These are phyloP conservation scores for Sardinella longiceps DNA, from an alignment of 2,797 vertebrate species.

Conservation along the genomic window DNA sequence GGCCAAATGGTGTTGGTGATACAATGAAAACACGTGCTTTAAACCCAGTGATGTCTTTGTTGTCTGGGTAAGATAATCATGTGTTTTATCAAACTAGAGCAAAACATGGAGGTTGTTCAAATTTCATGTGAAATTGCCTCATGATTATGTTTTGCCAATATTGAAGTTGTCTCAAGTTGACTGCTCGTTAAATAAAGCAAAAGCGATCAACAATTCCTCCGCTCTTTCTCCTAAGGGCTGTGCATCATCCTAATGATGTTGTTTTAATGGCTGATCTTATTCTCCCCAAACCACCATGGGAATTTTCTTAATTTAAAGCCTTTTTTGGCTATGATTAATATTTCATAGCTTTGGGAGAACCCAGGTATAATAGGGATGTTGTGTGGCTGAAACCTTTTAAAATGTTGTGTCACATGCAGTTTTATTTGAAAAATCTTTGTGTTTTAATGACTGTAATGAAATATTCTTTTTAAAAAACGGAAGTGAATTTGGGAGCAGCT, in stretches of 20 bases:
- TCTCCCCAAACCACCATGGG: constrained; percentile 50
- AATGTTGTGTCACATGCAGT: too few species aligned
- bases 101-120: constrained; percentile 57
- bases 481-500: background rate
- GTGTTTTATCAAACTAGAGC: constrained; percentile 49
- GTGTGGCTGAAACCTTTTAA: constrained; percentile 32
- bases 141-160: constrained; percentile 65
- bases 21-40: background rate
- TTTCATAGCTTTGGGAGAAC: constrained; percentile 54
- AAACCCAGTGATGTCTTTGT: constrained; percentile 31
- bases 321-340: constrained; percentile 61
- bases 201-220: constrained; percentile 61
- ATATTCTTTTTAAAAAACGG: background rate
- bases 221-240: constrained; percentile 57
- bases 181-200: constrained; percentile 61
- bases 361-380: constrained; percentile 48
- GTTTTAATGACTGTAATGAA: constrained; percentile 5
- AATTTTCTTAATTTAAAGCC: constrained; percentile 58
- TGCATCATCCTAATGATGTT: constrained; percentile 61
- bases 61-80: constrained; percentile 35
- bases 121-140: constrained; percentile 58
- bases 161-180: constrained; percentile 59
- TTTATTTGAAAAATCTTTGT: constrained; percentile 1
- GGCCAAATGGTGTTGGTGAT: background rate
- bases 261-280: constrained; percentile 61